Evolutionary conservation across 2,797 vertebrate species (phyloP).

Genomic region (Telmatherina bonti): DNA sequence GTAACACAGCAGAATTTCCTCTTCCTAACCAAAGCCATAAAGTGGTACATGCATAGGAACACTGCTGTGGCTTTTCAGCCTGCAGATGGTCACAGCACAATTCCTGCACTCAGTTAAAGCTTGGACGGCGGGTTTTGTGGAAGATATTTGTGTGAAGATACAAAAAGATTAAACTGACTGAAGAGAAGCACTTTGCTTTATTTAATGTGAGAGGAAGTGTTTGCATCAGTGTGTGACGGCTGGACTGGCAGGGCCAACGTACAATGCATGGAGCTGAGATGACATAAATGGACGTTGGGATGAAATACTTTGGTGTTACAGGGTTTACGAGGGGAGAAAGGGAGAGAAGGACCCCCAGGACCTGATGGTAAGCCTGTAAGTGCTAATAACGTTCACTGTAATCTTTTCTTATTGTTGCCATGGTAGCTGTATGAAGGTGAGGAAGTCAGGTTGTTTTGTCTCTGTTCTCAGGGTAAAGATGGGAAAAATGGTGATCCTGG

Average conservation of each 20-base stretch:
- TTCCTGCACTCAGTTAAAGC: not conserved
- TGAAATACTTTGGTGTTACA: slow-evolving; percentile 39
- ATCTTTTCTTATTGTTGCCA: not conserved
- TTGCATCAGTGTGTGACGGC: not conserved
- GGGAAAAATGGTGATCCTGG: slow-evolving; percentile 75
- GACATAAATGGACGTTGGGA: not conserved
- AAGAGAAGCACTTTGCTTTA: not conserved
- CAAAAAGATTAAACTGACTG: not conserved
- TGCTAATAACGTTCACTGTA: slow-evolving; percentile 39
- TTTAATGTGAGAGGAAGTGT: not conserved
- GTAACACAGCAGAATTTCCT: not conserved
- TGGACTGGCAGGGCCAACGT: not conserved
- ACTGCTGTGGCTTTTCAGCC: not conserved
- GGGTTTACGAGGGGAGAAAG: slow-evolving; percentile 79
- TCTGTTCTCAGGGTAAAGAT: slow-evolving; percentile 66
- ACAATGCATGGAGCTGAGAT: too few species aligned
- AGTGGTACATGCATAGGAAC: not conserved
- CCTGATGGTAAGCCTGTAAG: slow-evolving; percentile 86
- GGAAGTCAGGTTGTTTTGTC: not conserved
- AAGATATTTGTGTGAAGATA: too few species aligned
- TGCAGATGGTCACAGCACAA: too few species aligned
- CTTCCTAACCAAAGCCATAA: not conserved
- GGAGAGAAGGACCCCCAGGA: slow-evolving; percentile 79
- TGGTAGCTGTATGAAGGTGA: not conserved
- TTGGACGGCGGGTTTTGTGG: not conserved